Evolutionary conservation across 2,113 vertebrate genomes (phyloP).

Genomic region (Cariama cristata): DNA sequence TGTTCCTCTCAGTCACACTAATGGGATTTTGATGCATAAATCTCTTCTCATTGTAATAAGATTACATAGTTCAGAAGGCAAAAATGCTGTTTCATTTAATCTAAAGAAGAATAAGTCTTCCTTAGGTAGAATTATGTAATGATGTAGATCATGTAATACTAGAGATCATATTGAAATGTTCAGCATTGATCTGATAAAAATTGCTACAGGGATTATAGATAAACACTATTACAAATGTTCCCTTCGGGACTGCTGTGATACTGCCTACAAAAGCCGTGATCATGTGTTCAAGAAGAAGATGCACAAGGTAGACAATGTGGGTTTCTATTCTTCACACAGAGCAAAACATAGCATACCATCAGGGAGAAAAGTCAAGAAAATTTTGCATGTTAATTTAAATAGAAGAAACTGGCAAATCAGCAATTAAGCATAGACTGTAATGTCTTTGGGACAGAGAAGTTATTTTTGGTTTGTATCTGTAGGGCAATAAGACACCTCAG

Average conservation of each 20-base stretch:
- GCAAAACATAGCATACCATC: neutral
- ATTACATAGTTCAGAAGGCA: neutral
- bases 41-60: neutral
- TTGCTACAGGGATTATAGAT: neutral
- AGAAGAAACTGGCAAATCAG: neutral
- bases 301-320: neutral
- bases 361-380: neutral
- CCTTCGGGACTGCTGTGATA: constrained; percentile 31
- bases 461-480: neutral
- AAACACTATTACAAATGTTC: constrained; percentile 32
- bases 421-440: neutral
- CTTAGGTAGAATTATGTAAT: neutral
- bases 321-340: neutral
- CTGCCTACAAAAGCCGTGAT: neutral
- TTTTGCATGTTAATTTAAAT: neutral
- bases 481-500: neutral
- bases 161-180: constrained; percentile 18
- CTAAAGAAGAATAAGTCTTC: neutral
- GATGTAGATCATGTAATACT: neutral
- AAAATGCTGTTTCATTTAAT: constrained; percentile 2
- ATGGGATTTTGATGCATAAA: constrained; percentile 27
- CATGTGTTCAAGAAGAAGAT: neutral
- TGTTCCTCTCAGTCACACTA: neutral
- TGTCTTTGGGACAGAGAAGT: neutral
- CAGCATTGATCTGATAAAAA: constrained; percentile 29